phyloP scores from a whole-genome alignment of 37 sponge, comb jelly and placozoan species.

The Haliclona indistincta region DNA sequence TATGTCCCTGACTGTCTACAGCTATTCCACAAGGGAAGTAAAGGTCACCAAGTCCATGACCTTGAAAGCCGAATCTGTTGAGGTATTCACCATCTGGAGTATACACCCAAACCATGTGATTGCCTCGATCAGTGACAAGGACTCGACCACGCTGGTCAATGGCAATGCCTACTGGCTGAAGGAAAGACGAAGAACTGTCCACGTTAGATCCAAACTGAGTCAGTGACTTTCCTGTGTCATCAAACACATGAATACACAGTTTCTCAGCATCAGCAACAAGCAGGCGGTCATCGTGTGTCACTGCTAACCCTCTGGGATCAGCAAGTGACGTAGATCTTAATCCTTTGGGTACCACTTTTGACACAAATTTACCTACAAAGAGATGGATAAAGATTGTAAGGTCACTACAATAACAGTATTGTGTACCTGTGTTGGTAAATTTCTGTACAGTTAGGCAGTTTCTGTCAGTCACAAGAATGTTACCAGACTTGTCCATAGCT shows the following conservation, averaged over 20 bases:
- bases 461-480: conserved; percentile 26
- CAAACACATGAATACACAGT: conserved; percentile 29
- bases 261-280: conserved; percentile 36
- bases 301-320: conserved; percentile 27
- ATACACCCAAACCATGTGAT: conserved; percentile 32
- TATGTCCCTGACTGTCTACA: conserved; percentile 34
- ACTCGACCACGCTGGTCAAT: conserved; percentile 11
- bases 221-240: conserved; percentile 16
- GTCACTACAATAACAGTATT: background rate
- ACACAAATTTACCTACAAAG: conserved; percentile 28
- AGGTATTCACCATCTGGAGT: conserved; percentile 14
- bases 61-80: conserved; percentile 15
- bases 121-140: conserved; percentile 28
- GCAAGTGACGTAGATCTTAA: conserved; percentile 12
- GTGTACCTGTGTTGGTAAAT: conserved; percentile 26
- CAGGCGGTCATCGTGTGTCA: conserved; percentile 6
- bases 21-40: conserved; percentile 36
- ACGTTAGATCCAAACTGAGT: conserved; percentile 11
- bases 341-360: conserved; percentile 8
- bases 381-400: no score
- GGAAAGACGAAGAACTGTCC: background rate
- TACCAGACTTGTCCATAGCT: conserved; percentile 9
- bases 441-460: conserved; percentile 20
- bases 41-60: conserved; percentile 22
- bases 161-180: conserved; percentile 44